These are phyloP conservation scores for Odontomyia ornata DNA, from an alignment of 2,888 invertebrate species.

Conservation along the genomic window DNA sequence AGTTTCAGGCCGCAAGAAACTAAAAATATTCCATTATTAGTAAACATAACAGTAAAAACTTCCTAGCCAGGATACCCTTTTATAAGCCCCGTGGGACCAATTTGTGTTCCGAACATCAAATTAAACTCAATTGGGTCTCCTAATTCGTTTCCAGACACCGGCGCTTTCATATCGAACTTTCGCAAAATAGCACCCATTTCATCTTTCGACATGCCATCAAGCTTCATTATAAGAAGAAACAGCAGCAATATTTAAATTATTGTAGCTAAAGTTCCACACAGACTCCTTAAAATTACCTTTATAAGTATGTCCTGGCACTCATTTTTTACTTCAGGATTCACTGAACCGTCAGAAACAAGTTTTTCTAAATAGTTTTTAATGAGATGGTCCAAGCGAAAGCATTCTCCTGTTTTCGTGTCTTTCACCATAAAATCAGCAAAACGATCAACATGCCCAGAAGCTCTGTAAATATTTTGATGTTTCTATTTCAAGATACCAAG, in stretches of 20 bases:
- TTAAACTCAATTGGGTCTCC: constrained; percentile 98
- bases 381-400: constrained; percentile 96
- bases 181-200: constrained; percentile 88
- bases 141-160: constrained; percentile 92
- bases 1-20: constrained; percentile 95
- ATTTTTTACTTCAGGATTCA: constrained; percentile 72
- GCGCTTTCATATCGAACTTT: constrained; percentile 93
- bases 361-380: constrained; percentile 95
- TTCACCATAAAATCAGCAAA: constrained; percentile 99
- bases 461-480: constrained; percentile 65
- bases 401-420: constrained; percentile 94
- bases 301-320: constrained; percentile 83
- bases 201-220: constrained; percentile 91
- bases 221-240: no score
- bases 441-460: constrained; percentile 98
- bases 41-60: neutral
- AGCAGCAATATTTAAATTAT: constrained; percentile 35
- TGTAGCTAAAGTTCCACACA: neutral
- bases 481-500: constrained; percentile 45
- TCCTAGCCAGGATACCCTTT: constrained; percentile 73
- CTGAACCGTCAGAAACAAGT: constrained; percentile 83
- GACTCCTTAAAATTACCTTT: constrained; percentile 65
- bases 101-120: constrained; percentile 98
- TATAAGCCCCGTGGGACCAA: constrained; percentile 94
- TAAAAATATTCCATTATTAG: constrained; percentile 53